Conservation (phyloP, 2,888 invertebrate species). For the Zaprionus lineosus region DNA sequence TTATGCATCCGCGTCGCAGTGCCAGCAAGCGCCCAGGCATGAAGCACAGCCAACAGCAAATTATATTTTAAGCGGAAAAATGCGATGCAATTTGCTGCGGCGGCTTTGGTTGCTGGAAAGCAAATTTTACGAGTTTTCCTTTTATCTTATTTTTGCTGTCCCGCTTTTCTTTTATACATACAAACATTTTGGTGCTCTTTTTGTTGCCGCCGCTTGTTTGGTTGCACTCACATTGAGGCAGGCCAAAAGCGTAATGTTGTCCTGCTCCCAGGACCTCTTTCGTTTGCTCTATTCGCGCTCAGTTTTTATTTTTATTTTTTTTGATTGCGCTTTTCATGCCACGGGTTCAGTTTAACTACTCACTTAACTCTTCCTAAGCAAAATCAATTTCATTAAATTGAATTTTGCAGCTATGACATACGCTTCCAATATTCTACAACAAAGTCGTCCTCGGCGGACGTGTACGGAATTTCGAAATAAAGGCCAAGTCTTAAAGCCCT, state of each 20-base stretch:
- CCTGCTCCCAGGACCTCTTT: too few relatives aligned
- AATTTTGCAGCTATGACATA: constrained; percentile 49
- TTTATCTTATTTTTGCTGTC: constrained; percentile 9
- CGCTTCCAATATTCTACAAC: constrained; percentile 29
- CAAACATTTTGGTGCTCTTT: too few relatives aligned
- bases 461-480: constrained; percentile 29
- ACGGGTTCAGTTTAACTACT: too few relatives aligned
- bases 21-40: constrained; percentile 3
- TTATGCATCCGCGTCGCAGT: constrained; percentile 40
- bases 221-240: constrained; percentile 25
- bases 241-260: too few relatives aligned
- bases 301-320: too few relatives aligned
- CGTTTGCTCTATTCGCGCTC: too few relatives aligned
- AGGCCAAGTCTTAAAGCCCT: too few relatives aligned
- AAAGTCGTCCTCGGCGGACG: constrained; percentile 30
- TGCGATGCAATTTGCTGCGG: constrained; percentile 48
- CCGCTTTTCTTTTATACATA: too few relatives aligned
- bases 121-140: constrained; percentile 43
- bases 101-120: constrained; percentile 39
- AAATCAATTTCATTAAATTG: constrained; percentile 64
- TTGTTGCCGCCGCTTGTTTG: constrained; percentile 19
- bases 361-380: too few relatives aligned
- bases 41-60: constrained; percentile 34
- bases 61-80: constrained; percentile 62
- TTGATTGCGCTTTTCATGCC: too few relatives aligned